Conservation (phyloP, 1,140 invertebrate species). For the Drosophila azteca region DNA sequence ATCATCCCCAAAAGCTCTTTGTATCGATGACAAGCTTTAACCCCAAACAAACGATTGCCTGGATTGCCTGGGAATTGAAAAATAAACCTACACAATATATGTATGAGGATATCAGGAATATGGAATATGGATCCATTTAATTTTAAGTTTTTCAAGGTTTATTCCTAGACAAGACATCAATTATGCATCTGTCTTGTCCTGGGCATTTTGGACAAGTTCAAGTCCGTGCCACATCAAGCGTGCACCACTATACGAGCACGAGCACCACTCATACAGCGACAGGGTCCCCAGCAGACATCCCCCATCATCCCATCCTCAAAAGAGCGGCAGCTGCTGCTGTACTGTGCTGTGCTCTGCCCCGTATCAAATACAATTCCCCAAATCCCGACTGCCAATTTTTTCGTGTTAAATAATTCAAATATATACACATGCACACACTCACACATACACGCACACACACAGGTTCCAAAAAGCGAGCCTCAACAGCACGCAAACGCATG, state of each 20-base stretch:
- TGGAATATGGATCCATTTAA: background rate
- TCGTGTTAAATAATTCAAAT: conserved; percentile 65
- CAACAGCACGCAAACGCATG: conserved; percentile 21
- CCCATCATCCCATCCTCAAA: background rate
- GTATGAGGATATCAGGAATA: background rate
- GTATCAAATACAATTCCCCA: conserved; percentile 68
- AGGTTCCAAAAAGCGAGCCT: background rate
- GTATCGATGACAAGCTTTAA: conserved; percentile 29
- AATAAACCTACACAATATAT: background rate
- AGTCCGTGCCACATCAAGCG: conserved; percentile 29
- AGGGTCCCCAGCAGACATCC: conserved; percentile 21
- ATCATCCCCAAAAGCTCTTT: conserved; percentile 19
- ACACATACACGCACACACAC: conserved; percentile 5
- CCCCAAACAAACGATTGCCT: background rate
- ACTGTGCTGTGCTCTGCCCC: conserved; percentile 15
- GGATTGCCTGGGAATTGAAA: too few species aligned
- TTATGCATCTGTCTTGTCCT: conserved; percentile 25
- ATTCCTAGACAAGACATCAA: conserved; percentile 6
- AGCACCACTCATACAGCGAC: conserved; percentile 1
- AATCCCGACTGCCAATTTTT: conserved; percentile 79
- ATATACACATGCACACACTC: conserved; percentile 41
- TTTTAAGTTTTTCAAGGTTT: conserved; percentile 7
- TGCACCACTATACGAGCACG: too few species aligned
- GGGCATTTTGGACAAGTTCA: conserved; percentile 60
- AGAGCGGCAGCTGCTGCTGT: conserved; percentile 1